Conservation (phyloP, 1,140 invertebrate genomes). For the Pantala flavescens region DNA sequence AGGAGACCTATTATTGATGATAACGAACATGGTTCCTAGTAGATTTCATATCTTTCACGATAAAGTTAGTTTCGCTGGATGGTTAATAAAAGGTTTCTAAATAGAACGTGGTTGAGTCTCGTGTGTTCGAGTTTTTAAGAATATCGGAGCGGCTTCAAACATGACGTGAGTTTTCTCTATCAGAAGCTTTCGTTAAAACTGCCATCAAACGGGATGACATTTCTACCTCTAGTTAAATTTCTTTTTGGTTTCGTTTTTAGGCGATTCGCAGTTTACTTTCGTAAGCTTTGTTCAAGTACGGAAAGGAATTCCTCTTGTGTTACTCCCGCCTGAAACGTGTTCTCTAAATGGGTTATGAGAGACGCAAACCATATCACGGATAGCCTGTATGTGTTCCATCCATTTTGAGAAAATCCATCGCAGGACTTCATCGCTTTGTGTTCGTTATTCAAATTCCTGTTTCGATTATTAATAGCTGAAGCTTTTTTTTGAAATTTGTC, state of each 20-base stretch:
- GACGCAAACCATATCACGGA: neutral
- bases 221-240: neutral
- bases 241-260: too few relatives aligned
- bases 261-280: too few relatives aligned
- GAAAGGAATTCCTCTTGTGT: too few relatives aligned
- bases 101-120: neutral
- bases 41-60: slow-evolving; percentile 25
- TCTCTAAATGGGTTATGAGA: neutral
- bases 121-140: neutral
- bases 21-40: slow-evolving; percentile 24
- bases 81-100: neutral
- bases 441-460: too few relatives aligned
- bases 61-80: neutral
- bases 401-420: neutral
- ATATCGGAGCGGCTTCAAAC: neutral
- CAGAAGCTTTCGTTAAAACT: neutral
- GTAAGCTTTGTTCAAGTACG: too few relatives aligned
- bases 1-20: slow-evolving; percentile 18
- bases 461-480: too few relatives aligned
- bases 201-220: neutral
- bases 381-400: neutral
- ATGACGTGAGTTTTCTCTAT: too few relatives aligned
- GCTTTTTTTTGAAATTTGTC: too few relatives aligned
- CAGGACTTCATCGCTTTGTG: too few relatives aligned
- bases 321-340: too few relatives aligned